Conservation (phyloP, 2,888 invertebrate genomes). For the Epiblema foenella region DNA sequence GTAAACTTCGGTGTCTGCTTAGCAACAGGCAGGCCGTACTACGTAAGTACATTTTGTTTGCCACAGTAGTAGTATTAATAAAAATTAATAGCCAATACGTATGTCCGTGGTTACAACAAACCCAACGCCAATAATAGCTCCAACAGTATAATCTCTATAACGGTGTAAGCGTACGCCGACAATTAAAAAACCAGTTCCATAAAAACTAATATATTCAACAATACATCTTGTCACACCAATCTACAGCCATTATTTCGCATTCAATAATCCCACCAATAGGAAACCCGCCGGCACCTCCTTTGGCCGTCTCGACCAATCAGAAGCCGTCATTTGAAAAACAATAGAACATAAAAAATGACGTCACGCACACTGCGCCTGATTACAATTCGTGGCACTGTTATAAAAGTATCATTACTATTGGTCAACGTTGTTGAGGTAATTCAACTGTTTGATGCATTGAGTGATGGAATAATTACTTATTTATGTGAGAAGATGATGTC, state of each 20-base stretch:
- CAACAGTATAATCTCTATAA: conserved; percentile 44
- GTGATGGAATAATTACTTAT: background rate
- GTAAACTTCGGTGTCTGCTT: too few relatives aligned
- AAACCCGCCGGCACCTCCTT: conserved; percentile 67
- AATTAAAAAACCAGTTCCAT: conserved; percentile 58
- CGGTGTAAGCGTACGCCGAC: conserved; percentile 48
- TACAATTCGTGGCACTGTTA: conserved; percentile 38
- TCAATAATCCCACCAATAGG: conserved; percentile 71
- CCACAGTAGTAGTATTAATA: too few relatives aligned
- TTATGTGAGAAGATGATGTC: background rate
- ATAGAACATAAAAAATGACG: conserved; percentile 82
- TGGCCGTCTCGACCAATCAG: conserved; percentile 67
- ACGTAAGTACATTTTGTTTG: too few relatives aligned
- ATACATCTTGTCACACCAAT: conserved; percentile 74
- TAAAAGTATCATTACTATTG: conserved; percentile 40
- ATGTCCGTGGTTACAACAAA: background rate
- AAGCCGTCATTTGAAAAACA: conserved; percentile 78
- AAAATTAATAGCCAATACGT: too few relatives aligned
- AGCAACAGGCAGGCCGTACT: too few relatives aligned
- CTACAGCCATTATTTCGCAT: conserved; percentile 79
- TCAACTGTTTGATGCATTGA: conserved; percentile 16
- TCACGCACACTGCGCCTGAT: conserved; percentile 75
- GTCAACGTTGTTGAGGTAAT: conserved; percentile 21
- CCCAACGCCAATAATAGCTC: conserved; percentile 30
- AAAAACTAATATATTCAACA: conserved; percentile 78